These are phyloP conservation scores for Misgurnus anguillicaudatus DNA, from an alignment of 2,113 vertebrate species.

Conservation along the genomic window DNA sequence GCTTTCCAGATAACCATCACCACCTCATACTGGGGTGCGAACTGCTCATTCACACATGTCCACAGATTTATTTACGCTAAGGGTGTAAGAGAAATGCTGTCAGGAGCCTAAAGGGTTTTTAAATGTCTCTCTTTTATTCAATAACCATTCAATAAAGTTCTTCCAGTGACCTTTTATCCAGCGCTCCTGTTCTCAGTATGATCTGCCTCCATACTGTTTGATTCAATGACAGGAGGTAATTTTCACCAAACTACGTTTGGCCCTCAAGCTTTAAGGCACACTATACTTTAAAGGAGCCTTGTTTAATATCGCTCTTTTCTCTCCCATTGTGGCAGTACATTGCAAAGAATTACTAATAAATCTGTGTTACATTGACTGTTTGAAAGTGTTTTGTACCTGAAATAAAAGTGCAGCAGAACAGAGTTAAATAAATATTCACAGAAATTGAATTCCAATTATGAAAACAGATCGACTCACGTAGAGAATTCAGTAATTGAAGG, in stretches of 20 bases:
- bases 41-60: background rate
- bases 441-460: background rate
- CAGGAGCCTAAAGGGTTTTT: constrained; percentile 12
- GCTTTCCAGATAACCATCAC: too few relatives aligned
- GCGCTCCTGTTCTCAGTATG: background rate
- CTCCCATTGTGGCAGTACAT: background rate
- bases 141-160: constrained; percentile 28
- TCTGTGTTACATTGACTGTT: background rate
- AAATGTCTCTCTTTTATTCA: constrained; percentile 24
- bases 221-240: constrained; percentile 44
- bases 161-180: constrained; percentile 39
- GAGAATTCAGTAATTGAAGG: constrained; percentile 4
- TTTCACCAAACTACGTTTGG: constrained; percentile 19
- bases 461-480: background rate
- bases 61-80: background rate
- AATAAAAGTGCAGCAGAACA: background rate
- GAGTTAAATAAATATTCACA: constrained; percentile 3
- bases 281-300: constrained; percentile 13
- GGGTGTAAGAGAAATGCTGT: background rate
- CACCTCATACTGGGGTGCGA: background rate
- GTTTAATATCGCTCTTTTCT: constrained; percentile 42
- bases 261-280: constrained; percentile 17
- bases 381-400: background rate
- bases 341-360: background rate
- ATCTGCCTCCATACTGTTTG: constrained; percentile 7